Percentiles rank a stretch among this genome's conserved stretches.
phyloP scores from a whole-genome alignment of 2,888 invertebrate genomes.

The Autographa gamma region DNA sequence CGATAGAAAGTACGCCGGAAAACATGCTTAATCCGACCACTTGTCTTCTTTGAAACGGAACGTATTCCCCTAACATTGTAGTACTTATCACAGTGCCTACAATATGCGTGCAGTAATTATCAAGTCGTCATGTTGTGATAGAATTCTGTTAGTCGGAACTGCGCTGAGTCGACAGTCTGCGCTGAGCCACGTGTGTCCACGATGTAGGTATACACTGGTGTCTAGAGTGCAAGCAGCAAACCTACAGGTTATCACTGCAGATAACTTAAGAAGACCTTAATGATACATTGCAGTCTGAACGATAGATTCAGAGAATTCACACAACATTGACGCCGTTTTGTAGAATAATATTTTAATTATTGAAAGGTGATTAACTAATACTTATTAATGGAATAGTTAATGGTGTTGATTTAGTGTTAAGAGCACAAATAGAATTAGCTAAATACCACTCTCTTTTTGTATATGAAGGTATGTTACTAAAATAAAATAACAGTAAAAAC shows the following conservation, averaged over 20 bases:
- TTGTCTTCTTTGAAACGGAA: too few species aligned
- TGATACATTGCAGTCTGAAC: neutral
- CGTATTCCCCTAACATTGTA: neutral
- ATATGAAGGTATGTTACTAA: too few species aligned
- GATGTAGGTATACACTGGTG: neutral
- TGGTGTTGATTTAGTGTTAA: neutral
- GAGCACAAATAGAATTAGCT: neutral
- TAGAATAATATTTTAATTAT: neutral
- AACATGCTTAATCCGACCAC: too few species aligned
- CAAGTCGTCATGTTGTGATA: neutral
- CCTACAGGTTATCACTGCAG: neutral
- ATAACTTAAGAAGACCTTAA: neutral
- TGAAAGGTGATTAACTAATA: neutral
- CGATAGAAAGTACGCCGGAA: too few species aligned
- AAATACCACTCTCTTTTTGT: neutral
- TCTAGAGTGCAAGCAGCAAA: neutral
- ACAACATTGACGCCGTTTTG: neutral
- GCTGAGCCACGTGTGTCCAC: neutral
- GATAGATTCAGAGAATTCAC: neutral
- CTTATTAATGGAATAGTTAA: neutral
- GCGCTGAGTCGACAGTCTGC: neutral
- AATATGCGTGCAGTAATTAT: neutral
- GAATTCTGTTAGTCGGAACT: neutral
- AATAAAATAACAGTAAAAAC: too few species aligned
- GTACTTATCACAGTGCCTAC: neutral